These are phyloP conservation scores for Protobothrops mucrosquamatus DNA, from an alignment of 2,113 vertebrate species.

Conservation along the genomic window DNA sequence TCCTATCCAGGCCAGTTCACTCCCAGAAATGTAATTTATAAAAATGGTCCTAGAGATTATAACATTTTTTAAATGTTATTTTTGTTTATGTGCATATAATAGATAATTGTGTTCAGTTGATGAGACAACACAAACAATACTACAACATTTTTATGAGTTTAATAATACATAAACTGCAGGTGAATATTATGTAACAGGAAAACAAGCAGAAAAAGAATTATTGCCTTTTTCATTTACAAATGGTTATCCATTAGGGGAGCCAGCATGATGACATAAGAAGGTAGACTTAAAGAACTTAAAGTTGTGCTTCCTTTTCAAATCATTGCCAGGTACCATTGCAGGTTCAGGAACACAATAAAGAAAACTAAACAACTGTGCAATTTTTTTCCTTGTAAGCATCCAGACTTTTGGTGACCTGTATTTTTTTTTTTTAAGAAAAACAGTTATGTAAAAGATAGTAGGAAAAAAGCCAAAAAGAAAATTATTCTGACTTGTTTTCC, in stretches of 20 bases:
- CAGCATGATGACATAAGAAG: background rate
- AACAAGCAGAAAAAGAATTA: constrained; percentile 37
- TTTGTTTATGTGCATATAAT: background rate
- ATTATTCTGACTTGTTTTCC: background rate
- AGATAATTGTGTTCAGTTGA: background rate
- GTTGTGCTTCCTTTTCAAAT: background rate
- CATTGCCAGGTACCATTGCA: background rate
- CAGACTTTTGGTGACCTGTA: background rate
- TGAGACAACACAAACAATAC: background rate
- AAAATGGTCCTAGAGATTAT: background rate
- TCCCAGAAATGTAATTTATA: too few species aligned
- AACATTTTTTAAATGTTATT: background rate
- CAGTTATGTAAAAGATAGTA: background rate
- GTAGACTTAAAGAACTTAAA: background rate
- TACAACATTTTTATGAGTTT: constrained; percentile 13
- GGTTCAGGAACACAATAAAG: background rate
- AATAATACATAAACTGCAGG: constrained; percentile 36
- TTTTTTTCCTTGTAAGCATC: background rate
- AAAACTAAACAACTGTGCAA: background rate
- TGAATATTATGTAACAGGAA: constrained; percentile 18
- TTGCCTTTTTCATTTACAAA: constrained; percentile 30
- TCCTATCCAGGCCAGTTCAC: too few species aligned
- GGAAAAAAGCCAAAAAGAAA: background rate
- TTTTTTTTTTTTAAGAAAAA: background rate
- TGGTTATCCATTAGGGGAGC: constrained; percentile 18